Percentiles rank a stretch among this genome's conserved stretches.
These are phyloP conservation scores for Manacus vitellinus DNA, from an alignment of 2,113 vertebrate genomes.

Conservation along the genomic window DNA sequence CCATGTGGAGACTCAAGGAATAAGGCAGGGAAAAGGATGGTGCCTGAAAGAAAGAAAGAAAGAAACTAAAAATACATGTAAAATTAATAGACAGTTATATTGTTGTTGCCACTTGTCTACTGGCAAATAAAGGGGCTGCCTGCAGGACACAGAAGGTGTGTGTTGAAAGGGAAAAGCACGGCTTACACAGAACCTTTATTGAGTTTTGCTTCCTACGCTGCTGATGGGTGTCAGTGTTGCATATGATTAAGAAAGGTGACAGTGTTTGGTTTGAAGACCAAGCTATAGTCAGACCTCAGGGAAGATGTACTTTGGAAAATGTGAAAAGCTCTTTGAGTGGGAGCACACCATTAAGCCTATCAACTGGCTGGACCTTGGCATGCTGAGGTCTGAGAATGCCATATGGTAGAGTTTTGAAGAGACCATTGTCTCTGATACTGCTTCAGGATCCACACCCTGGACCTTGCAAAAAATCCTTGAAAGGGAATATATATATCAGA, in stretches of 20 bases:
- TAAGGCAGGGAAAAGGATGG: background rate
- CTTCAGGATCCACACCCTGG: background rate
- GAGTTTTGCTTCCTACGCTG: background rate
- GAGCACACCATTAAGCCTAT: background rate
- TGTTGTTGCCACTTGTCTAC: background rate
- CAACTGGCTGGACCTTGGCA: background rate
- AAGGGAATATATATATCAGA: rapidly evolving
- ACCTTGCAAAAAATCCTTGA: background rate
- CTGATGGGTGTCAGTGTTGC: background rate
- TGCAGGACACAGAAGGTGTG: background rate
- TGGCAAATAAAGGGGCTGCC: background rate
- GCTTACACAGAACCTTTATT: background rate
- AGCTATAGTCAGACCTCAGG: background rate
- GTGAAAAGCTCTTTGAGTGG: background rate
- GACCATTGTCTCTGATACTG: background rate
- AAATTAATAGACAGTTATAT: background rate
- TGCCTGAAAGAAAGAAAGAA: background rate
- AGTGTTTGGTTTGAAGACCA: background rate
- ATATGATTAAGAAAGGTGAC: background rate
- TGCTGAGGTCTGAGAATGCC: background rate
- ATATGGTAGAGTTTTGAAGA: background rate
- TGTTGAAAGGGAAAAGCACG: background rate
- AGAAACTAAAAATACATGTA: background rate
- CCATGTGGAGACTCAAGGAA: rapidly evolving
- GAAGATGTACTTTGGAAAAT: background rate